Conservation (phyloP, 2,113 vertebrate genomes). For the Pedetes capensis region DNA sequence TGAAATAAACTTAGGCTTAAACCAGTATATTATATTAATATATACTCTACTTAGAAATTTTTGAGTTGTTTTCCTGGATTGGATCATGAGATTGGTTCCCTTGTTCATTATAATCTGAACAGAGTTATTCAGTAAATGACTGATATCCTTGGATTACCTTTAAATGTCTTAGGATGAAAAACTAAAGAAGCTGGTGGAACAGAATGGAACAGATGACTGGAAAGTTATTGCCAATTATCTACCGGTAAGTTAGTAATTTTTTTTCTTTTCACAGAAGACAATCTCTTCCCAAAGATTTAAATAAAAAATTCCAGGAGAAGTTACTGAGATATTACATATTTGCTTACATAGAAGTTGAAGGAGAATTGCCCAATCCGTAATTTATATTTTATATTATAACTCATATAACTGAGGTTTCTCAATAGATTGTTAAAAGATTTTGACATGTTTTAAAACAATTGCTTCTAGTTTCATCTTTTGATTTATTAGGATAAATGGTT, state of each 20-base stretch:
- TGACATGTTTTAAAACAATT: background rate
- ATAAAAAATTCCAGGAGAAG: background rate
- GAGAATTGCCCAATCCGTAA: conserved; percentile 52
- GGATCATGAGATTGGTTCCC: background rate
- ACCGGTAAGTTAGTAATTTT: conserved; percentile 88
- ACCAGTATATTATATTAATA: background rate
- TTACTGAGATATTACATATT: conserved; percentile 46
- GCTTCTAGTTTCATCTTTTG: conserved; percentile 32
- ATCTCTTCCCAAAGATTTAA: conserved; percentile 20
- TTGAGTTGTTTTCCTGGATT: background rate
- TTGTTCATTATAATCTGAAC: background rate
- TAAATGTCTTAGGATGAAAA: conserved; percentile 93
- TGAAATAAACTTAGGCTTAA: conserved; percentile 9
- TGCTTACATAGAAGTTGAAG: conserved; percentile 61
- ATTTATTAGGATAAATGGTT: conserved; percentile 55
- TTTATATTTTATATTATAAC: conserved; percentile 53
- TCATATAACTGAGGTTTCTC: conserved; percentile 56
- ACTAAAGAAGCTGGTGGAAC: conserved; percentile 96
- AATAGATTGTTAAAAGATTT: conserved; percentile 54
- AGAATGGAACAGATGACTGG: conserved; percentile 98
- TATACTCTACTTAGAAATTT: conserved; percentile 22
- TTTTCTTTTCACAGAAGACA: conserved; percentile 67
- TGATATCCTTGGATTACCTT: conserved; percentile 66
- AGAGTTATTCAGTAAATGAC: conserved; percentile 29
- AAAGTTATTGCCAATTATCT: conserved; percentile 97